Conservation (phyloP, 2,113 vertebrate genomes). For the Ceuthmochares aereus region DNA sequence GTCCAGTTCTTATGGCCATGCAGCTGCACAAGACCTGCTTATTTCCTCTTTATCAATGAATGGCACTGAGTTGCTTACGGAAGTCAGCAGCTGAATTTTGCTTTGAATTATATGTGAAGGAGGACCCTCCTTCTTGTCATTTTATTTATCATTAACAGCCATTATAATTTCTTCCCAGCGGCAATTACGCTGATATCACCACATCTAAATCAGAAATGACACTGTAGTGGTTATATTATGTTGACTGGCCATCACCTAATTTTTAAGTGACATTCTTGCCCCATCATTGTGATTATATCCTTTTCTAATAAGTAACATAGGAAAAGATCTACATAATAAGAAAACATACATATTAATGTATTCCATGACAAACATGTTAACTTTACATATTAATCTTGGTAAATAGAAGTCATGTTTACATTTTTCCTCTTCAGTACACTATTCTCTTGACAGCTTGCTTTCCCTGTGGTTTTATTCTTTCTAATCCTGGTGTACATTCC, state of each 20-base stretch:
- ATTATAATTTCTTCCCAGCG: conserved; percentile 75
- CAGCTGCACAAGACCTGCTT: background rate
- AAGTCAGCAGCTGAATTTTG: conserved; percentile 23
- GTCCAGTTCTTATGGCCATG: background rate
- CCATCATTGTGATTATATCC: conserved; percentile 74
- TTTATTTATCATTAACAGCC: conserved; percentile 78
- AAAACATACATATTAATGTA: conserved; percentile 59
- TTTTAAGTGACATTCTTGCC: conserved; percentile 80
- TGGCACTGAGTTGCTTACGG: background rate
- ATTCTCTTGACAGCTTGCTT: conserved; percentile 62
- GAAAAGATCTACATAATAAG: conserved; percentile 53
- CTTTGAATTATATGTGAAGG: conserved; percentile 59
- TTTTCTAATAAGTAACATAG: conserved; percentile 70
- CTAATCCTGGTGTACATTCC: background rate
- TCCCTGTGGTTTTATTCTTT: conserved; percentile 56
- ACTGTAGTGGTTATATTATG: conserved; percentile 66
- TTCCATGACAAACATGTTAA: conserved; percentile 58
- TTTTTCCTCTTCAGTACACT: conserved; percentile 53
- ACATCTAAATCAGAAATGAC: conserved; percentile 77
- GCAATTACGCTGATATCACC: conserved; percentile 75
- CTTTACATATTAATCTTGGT: conserved; percentile 46
- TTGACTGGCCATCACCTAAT: conserved; percentile 79
- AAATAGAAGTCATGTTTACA: conserved; percentile 59
- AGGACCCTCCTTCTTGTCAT: conserved; percentile 69
- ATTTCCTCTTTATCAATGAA: background rate